These are phyloP conservation scores for Bradysia coprophila DNA, from an alignment of 1,140 invertebrate species.

Conservation along the genomic window DNA sequence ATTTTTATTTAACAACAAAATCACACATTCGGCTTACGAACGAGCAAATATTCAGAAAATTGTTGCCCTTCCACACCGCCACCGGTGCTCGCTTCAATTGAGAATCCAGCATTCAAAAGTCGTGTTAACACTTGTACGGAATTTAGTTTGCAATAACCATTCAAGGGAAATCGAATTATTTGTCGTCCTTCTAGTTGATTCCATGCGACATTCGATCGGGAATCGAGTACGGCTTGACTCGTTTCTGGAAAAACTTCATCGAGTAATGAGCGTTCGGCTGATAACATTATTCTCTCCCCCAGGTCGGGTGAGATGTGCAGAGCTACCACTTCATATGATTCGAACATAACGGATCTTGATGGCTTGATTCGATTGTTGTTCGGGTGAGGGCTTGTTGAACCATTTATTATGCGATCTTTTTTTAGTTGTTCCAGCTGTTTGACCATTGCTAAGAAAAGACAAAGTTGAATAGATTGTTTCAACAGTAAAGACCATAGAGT, in stretches of 20 bases:
- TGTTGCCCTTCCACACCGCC: slow-evolving; percentile 82
- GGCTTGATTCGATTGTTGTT: slow-evolving; percentile 9
- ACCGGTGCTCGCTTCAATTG: slow-evolving; percentile 64
- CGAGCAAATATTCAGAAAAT: slow-evolving; percentile 82
- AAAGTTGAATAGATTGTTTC: background rate
- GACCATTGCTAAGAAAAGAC: slow-evolving; percentile 42
- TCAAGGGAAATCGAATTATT: slow-evolving; percentile 77
- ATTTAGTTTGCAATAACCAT: slow-evolving; percentile 84
- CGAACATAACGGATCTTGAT: slow-evolving; percentile 7
- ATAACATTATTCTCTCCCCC: slow-evolving; percentile 71
- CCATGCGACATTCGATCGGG: slow-evolving; percentile 61
- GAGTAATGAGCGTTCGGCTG: slow-evolving; percentile 57
- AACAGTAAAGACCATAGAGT: background rate
- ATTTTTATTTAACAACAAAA: too few species aligned
- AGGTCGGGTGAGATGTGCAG: slow-evolving; percentile 77
- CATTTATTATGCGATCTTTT: slow-evolving; percentile 44
- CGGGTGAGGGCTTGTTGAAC: slow-evolving; percentile 8
- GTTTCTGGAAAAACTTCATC: slow-evolving; percentile 79
- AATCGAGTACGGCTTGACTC: slow-evolving; percentile 64
- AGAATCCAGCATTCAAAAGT: slow-evolving; percentile 68
- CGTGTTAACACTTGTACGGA: slow-evolving; percentile 77
- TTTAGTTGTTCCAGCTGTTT: slow-evolving; percentile 57
- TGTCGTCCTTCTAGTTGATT: slow-evolving; percentile 67
- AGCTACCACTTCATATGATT: slow-evolving; percentile 61
- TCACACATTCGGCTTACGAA: too few species aligned